Evolutionary conservation across 2,113 vertebrate genomes (phyloP), one percentile per base, ranked within the genome.

Genomic region (Calonectris borealis): DNA sequence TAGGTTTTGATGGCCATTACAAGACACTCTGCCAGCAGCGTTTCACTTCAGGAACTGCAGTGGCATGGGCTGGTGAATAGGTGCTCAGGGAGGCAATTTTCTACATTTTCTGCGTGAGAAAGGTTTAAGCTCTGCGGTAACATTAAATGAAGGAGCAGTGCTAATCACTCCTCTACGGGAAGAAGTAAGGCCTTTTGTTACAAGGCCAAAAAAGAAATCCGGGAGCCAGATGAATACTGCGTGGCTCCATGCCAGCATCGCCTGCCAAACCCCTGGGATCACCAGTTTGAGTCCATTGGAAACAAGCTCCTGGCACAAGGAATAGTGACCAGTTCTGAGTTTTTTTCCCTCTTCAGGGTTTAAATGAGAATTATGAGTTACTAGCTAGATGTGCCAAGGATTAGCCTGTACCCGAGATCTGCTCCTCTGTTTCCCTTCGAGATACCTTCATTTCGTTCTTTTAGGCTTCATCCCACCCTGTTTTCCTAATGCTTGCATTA

Each of bases 231-330:
- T 54, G 52, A 91, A 66, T 72, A 73, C 51, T 49, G 36, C 1
- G 1, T 72, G 75, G 36, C 51, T 81, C 29, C 3, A 2, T 52
- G 80, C 72, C 36, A 31, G 40, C 2, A 5, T 4, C 0, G 2
- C 48, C 60, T 86, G 83, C 52, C 73, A 82, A n/a, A 65, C 24
- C 20, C 54, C 18, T 88, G 75, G 31, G 42, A 55, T 80, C 49
- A 54, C 46, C 38, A 66, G 22, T 80, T n/a, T 61, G 46, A 85
- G 20, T 54, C 87, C 94, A 42, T 26, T 48, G 51, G 29, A 57
- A 38, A 29, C 29, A 72, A 77, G 46, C n/a, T 81, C 58, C 62
- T 82, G 83, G 34, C 44, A 57, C 13, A 60, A 70, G 29, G 15
- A 86, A 49, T 4, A 91, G 31, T 49, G 57, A 51, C 36, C 40